Evolutionary conservation across 2,888 invertebrate species (phyloP), one percentile per base, ranked within the genome.

Genomic region (Dioctria rufipes): DNA sequence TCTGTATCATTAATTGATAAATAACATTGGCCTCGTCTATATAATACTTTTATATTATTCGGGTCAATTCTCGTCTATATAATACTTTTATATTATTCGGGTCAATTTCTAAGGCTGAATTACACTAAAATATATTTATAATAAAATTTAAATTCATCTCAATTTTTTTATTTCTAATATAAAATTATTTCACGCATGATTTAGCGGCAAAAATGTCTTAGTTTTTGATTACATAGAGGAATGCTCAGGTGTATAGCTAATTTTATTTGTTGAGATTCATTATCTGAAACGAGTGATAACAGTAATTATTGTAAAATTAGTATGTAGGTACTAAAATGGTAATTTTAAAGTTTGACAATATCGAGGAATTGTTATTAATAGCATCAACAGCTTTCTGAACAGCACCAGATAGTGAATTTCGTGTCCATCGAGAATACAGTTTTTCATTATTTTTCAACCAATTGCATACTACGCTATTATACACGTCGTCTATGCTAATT

Each of bases 21-120:
- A 83, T 93, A 89, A 0, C 97, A 96, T 90, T 95, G 94, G 0
- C 97, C 98, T 84, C 95, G 90, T 84, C 99, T 91, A 89, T 97
- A 99, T 43, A 95, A 90, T 0, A 95, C 98, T 89, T 99, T 99
- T 9, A 96, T 94, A 87, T 95, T 98, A 40, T 91, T 90, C 0
- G 92, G 88, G 85, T 96, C 95, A n/a, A n/a, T n/a, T n/a, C 98
- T 84, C 95, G 90, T 84, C 99, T 91, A 89, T 97, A 99, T 43
- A 95, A 90, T 0, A 95, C 98, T 89, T 99, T 99, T 9, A 96
- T 94, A 87, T 95, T 98, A 40, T 91, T 90, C 0, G 92, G 88
- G 85, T 96, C 95, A 1, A 95, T 84, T 80, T 92, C 92, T 4
- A 99, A 89, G 0, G 95, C 98, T 84, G 94, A 93, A 66, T 93